Conservation (phyloP, 2,113 vertebrate genomes). For the Mohoua ochrocephala region DNA sequence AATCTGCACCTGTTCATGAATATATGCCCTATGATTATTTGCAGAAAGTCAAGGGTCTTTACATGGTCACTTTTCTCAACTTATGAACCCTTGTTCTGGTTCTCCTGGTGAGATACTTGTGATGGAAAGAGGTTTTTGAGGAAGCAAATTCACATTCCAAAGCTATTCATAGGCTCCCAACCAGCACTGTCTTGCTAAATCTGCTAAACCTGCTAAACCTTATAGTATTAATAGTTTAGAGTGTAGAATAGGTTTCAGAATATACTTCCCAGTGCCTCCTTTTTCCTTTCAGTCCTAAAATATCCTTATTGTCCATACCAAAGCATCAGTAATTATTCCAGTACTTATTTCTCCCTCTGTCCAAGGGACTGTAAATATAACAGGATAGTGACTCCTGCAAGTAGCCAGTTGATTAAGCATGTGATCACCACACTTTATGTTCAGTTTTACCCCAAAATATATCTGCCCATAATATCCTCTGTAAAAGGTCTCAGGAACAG, state of each 20-base stretch:
- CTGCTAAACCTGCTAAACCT: not conserved
- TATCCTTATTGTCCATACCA: not conserved
- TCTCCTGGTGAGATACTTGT: not conserved
- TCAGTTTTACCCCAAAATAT: not conserved
- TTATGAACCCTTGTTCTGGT: not conserved
- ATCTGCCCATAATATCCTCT: not conserved
- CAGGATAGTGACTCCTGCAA: not conserved
- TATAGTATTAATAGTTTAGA: not conserved
- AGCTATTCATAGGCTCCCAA: not conserved
- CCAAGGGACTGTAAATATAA: not conserved
- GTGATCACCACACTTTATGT: not conserved
- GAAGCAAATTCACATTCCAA: not conserved
- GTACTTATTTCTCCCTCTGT: not conserved
- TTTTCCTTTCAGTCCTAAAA: not conserved
- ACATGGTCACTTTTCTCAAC: not conserved
- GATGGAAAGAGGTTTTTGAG: not conserved
- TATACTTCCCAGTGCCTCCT: not conserved
- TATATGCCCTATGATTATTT: not conserved
- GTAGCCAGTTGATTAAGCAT: not conserved
- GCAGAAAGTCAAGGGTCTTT: not conserved
- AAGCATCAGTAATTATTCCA: not conserved
- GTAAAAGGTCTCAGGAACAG: not conserved
- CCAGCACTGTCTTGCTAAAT: not conserved
- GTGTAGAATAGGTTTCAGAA: not conserved
- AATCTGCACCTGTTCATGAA: not conserved